Evolutionary conservation across 2,113 vertebrate genomes (phyloP).

Genomic region (Capreolus pygargus): DNA sequence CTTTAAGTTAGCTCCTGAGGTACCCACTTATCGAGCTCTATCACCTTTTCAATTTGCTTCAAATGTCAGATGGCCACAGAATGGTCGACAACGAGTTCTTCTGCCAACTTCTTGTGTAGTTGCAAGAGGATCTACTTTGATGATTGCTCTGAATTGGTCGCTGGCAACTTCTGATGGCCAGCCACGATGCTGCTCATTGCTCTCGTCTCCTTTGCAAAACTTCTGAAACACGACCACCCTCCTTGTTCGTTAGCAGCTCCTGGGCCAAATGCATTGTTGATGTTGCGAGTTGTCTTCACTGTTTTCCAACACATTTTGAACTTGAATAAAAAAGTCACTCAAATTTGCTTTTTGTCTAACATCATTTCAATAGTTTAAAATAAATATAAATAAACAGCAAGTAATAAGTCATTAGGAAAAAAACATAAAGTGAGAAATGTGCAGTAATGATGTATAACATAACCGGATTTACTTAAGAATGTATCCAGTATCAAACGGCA

Average conservation of each 20-base stretch:
- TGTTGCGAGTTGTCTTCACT: not conserved
- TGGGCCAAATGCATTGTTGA: not conserved
- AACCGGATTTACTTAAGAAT: not conserved
- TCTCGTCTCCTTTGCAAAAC: not conserved
- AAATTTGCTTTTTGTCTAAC: not conserved
- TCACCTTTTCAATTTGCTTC: not conserved
- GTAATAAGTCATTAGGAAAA: not conserved
- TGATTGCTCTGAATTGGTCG: accelerated
- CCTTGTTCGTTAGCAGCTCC: not conserved
- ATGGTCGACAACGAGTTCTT: not conserved
- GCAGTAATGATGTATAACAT: not conserved
- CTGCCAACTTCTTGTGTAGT: not conserved
- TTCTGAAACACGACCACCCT: not conserved
- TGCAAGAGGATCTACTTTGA: not conserved
- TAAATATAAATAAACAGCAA: not conserved
- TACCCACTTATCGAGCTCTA: not conserved
- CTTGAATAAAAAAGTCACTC: not conserved
- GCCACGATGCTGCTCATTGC: not conserved
- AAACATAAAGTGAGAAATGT: not conserved
- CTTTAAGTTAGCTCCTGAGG: not conserved
- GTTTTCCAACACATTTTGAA: not conserved
- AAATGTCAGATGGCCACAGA: not conserved
- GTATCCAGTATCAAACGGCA: not conserved
- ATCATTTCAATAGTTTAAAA: not conserved
- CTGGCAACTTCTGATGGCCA: not conserved